Conservation (phyloP, 2,113 vertebrate genomes). For the Rhombomys opimus region DNA sequence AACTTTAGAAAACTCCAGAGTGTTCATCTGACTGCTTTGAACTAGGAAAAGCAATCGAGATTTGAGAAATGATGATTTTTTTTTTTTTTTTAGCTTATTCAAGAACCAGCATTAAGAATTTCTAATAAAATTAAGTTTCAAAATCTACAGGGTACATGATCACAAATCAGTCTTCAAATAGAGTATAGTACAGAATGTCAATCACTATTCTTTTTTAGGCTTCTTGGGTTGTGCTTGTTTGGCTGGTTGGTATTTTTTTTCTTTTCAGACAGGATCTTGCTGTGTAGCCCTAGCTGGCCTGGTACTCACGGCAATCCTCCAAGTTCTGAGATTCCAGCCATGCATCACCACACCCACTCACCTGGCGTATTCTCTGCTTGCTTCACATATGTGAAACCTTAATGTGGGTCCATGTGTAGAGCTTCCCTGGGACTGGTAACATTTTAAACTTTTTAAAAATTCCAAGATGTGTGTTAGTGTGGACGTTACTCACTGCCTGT, state of each 20-base stretch:
- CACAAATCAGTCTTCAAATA: conserved; percentile 9
- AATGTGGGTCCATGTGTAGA: conserved; percentile 32
- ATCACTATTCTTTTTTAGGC: conserved; percentile 44
- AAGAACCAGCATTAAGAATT: conserved; percentile 76
- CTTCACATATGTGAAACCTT: conserved; percentile 15
- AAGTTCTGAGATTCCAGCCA: background rate
- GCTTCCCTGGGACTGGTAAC: conserved; percentile 48
- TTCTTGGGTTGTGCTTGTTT: conserved; percentile 14
- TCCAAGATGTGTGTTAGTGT: conserved; percentile 12
- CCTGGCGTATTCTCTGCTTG: conserved; percentile 52
- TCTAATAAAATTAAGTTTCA: conserved; percentile 70
- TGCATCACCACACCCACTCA: background rate
- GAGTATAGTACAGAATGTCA: conserved; percentile 57
- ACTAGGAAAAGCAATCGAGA: conserved; percentile 50
- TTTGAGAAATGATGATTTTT: conserved; percentile 57
- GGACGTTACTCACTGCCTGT: background rate
- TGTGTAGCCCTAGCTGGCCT: background rate
- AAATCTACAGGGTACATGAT: conserved; percentile 75
- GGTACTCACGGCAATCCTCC: background rate
- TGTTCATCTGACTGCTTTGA: conserved; percentile 35
- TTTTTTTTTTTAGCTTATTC: conserved; percentile 54
- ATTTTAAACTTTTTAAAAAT: conserved; percentile 44
- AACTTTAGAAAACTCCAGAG: conserved; percentile 68
- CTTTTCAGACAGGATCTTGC: background rate
- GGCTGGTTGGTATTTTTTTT: background rate